Evolutionary conservation across 2,888 invertebrate genomes (phyloP).

Genomic region (Philaethria dido): DNA sequence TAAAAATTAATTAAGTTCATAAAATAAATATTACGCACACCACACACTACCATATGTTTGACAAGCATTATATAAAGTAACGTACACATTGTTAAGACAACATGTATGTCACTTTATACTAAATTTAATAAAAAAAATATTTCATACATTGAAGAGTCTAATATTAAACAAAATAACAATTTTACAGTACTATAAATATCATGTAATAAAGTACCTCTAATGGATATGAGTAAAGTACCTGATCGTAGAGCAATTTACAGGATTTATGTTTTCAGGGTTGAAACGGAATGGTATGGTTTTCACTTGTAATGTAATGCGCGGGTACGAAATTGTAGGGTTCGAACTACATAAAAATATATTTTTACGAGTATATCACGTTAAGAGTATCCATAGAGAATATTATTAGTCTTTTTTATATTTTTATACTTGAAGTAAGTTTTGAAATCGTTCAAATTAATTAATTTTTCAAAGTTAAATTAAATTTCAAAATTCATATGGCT

Average conservation of each 20-base stretch:
- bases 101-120: no score
- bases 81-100: no score
- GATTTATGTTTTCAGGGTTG: constrained; percentile 28
- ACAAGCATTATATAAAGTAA: no score
- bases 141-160: neutral
- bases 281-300: constrained; percentile 21
- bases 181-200: constrained; percentile 29
- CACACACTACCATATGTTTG: no score
- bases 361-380: constrained; percentile 19
- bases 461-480: no score
- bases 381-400: neutral
- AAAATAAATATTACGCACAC: no score
- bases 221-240: constrained; percentile 25
- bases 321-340: constrained; percentile 2
- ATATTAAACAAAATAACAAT: neutral
- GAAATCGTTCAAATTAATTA: neutral
- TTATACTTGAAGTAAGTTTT: neutral
- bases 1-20: no score
- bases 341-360: constrained; percentile 21
- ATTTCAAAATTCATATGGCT: no score
- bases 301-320: constrained; percentile 21
- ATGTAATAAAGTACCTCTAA: constrained; percentile 25
- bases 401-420: constrained; percentile 8
- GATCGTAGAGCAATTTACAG: constrained; percentile 28
- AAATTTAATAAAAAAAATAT: no score